Conservation (phyloP, 2,113 vertebrate species). For the Pseudorasbora parva region DNA sequence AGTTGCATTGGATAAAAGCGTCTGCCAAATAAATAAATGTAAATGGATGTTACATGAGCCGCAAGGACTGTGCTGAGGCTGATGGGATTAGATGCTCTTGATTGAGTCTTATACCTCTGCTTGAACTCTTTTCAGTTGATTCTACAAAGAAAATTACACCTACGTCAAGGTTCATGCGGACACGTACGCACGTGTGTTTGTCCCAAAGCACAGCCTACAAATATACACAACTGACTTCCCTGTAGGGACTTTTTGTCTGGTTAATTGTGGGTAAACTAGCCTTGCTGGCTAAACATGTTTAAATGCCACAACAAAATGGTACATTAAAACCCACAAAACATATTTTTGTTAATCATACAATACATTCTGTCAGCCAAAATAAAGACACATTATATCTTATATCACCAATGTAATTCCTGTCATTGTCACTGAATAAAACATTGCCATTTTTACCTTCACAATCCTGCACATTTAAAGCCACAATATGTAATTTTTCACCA, state of each 20-base stretch:
- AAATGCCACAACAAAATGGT: not conserved
- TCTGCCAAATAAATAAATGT: constrained; percentile 38
- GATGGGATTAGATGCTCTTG: constrained; percentile 34
- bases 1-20: constrained; percentile 7
- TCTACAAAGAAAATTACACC: constrained; percentile 18
- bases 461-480: not conserved
- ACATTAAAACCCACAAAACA: not conserved
- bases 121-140: constrained; percentile 14
- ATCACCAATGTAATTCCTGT: not conserved
- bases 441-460: too few relatives aligned
- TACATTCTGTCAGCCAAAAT: not conserved
- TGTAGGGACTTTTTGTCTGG: not conserved
- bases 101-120: constrained; percentile 22
- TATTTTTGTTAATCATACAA: not conserved
- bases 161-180: not conserved
- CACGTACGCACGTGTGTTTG: not conserved
- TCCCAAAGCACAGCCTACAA: not conserved
- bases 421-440: not conserved
- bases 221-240: not conserved
- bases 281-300: constrained; percentile 15
- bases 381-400: not conserved
- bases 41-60: constrained; percentile 33
- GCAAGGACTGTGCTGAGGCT: constrained; percentile 22
- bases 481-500: too few relatives aligned
- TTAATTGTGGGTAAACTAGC: constrained; percentile 9